These are phyloP conservation scores for Perizoma flavofasciatum DNA, from an alignment of 2,888 invertebrate species.

Conservation along the genomic window DNA sequence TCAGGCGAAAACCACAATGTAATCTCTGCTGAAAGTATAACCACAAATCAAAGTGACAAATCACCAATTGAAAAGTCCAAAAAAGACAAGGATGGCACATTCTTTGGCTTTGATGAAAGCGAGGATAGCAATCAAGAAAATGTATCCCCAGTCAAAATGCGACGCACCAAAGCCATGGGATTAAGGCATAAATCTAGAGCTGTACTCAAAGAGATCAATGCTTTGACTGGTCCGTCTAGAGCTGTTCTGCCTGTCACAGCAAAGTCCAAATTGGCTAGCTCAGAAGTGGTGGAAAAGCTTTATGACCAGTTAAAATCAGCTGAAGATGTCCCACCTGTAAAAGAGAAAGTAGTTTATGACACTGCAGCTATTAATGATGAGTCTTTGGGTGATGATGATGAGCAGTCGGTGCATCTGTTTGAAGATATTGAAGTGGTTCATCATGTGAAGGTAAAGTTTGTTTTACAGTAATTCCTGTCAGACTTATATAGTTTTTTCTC, in stretches of 20 bases:
- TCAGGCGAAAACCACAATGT: constrained; percentile 30
- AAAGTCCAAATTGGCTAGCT: constrained; percentile 56
- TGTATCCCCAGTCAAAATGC: constrained; percentile 61
- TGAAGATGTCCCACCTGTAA: constrained; percentile 60
- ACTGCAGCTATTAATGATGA: constrained; percentile 45
- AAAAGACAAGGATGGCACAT: constrained; percentile 58
- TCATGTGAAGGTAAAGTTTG: constrained; percentile 64
- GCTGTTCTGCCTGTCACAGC: constrained; percentile 54
- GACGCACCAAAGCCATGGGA: constrained; percentile 45
- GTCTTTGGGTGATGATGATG: constrained; percentile 51
- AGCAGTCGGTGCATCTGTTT: constrained; percentile 72
- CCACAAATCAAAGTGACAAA: constrained; percentile 40
- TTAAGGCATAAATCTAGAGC: constrained; percentile 55
- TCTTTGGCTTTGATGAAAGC: constrained; percentile 78
- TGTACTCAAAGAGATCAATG: constrained; percentile 65
- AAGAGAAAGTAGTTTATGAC: constrained; percentile 36
- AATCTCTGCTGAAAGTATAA: constrained; percentile 41
- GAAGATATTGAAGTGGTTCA: constrained; percentile 75
- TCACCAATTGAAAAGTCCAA: constrained; percentile 41
- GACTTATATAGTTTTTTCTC: no score
- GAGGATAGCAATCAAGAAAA: constrained; percentile 68
- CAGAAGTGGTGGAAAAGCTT: constrained; percentile 56
- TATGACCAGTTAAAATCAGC: constrained; percentile 62
- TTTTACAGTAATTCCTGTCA: no score
- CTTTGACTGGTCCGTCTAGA: constrained; percentile 55